Base-by-base conservation (phyloP, 2,888 invertebrate species). In the Synergus umbraculus region DNA sequence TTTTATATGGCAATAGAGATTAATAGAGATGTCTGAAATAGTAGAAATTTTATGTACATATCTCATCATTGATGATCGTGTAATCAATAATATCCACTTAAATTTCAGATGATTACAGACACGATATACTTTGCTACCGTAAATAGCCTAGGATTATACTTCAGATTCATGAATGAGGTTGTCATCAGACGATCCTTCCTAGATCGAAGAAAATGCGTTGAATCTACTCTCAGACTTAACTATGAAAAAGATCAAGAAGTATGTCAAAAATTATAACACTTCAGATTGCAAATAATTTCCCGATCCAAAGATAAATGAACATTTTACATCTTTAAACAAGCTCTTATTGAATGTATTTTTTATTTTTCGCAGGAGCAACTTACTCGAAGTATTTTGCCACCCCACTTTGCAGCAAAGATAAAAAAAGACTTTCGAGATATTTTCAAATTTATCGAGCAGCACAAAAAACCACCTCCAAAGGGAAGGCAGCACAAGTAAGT, bases 181-280 rank as follows among this genome's bases (percentile, higher is more conserved):
- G 96, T 97, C 22, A 96, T 97, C 83, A 93, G 98, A 82, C 94
- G 97, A 82, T 97, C 98, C 1, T 98, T 98, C 91, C 93, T 98
- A 79, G 98, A 98, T 90, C 94, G 97, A 58, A 93, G 98, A 82
- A 96, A 96, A 60, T 97, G 96, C 88, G 96, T 98, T 22, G 97
- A 97, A 91, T 96, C 97, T 77, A 97, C 97, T 76, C 93, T 97
- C 67, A 94, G 96, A 86, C 93, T 97, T 37, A 96, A 96, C 85
- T 96, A 96, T 90, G 97, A 97, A 83, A 95, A 97, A 89, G 96
- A 96, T 86, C 97, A 97, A 93, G 97, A 97, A 94, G 96, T 96
- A 90, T 86, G 87, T 9, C 43, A 78, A 22, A 10, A 37, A 37
- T 37, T 37, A 37, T 37, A 37, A 37, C 5, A 7, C 5, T 37